Conservation (phyloP, 2,888 invertebrate species). For the Venustoraphidia nigricollis region DNA sequence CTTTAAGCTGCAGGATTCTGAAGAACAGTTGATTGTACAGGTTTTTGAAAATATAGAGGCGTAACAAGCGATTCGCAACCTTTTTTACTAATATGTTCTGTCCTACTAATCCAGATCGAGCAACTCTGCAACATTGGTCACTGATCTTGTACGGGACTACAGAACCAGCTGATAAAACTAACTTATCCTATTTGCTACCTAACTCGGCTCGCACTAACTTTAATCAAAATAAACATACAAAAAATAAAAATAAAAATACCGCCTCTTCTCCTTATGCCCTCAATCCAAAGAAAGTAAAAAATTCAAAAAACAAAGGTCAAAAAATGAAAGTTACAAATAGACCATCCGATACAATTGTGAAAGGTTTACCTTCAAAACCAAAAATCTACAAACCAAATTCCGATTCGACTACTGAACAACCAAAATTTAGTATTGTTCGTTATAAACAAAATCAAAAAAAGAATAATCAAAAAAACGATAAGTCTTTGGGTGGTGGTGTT, state of each 20-base stretch:
- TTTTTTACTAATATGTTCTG: constrained; percentile 9
- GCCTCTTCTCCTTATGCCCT: constrained; percentile 25
- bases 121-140: constrained; percentile 84
- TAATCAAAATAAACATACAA: constrained; percentile 15
- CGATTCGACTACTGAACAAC: constrained; percentile 8
- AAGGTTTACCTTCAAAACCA: constrained; percentile 30
- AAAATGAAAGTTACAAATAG: constrained; percentile 34
- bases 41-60: too few species aligned
- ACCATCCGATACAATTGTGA: constrained; percentile 36
- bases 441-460: constrained; percentile 5
- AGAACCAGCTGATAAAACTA: constrained; percentile 42
- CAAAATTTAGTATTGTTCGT: constrained; percentile 5
- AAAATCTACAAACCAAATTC: constrained; percentile 20
- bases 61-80: too few species aligned
- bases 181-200: constrained; percentile 23
- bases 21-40: too few species aligned
- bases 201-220: constrained; percentile 12
- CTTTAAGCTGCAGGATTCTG: too few species aligned
- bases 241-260: constrained; percentile 9
- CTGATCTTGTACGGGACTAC: constrained; percentile 83
- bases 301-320: constrained; percentile 38
- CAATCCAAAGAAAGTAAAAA: constrained; percentile 39
- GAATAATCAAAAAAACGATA: constrained; percentile 10
- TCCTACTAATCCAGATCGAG: constrained; percentile 49
- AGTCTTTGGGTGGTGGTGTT: constrained; percentile 6